phyloP scores from a whole-genome alignment of 2,888 invertebrate genomes.

The Eilema griseolum region DNA sequence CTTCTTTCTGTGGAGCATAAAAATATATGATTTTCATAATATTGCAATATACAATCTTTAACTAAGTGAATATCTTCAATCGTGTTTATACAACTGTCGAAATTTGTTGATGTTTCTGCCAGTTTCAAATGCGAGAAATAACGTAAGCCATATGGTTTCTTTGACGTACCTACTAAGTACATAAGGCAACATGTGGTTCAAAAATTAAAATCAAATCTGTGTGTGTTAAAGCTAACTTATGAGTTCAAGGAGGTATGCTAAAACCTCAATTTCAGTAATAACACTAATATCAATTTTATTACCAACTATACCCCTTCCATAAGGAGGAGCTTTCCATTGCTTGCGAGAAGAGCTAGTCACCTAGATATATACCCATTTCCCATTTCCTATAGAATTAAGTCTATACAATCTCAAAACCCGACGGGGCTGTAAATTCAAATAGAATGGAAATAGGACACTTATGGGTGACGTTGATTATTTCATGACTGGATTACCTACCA shows the following conservation, averaged over 20 bases:
- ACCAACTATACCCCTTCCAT: neutral
- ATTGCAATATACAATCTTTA: neutral
- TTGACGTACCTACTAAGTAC: neutral
- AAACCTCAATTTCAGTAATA: too few relatives aligned
- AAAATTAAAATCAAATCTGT: neutral
- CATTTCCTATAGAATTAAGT: neutral
- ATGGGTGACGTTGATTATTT: neutral
- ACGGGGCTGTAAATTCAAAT: neutral
- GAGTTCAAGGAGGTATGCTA: too few relatives aligned
- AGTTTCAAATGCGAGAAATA: neutral
- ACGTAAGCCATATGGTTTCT: neutral
- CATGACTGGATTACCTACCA: neutral
- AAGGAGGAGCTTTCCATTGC: too few relatives aligned
- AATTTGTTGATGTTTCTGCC: neutral
- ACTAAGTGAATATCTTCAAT: neutral
- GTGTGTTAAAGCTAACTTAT: neutral
- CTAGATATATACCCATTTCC: neutral
- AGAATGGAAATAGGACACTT: neutral
- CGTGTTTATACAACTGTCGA: neutral
- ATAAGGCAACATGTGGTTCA: neutral
- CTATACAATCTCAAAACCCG: neutral
- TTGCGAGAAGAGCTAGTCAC: neutral
- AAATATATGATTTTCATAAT: neutral
- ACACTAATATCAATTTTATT: too few relatives aligned
- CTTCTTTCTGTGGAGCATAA: conserved; percentile 60